A percentile compares a stretch with the other conserved stretches of the same genome.
Conservation (phyloP, 2,888 invertebrate species). For the Diadegma fenestrale region DNA sequence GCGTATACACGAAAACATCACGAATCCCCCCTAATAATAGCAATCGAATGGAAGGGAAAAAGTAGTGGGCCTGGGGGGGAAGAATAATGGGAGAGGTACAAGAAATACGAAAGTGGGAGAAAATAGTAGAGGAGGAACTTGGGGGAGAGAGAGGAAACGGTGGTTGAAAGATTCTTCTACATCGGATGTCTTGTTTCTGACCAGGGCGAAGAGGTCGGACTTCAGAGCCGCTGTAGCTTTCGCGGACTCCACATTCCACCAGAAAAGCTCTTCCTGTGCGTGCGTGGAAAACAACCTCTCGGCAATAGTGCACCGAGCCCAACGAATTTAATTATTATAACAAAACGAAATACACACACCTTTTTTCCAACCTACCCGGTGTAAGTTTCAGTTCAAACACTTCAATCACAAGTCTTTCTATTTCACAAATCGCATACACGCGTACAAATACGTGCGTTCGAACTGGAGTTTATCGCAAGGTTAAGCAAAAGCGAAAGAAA, state of each 20-base stretch:
- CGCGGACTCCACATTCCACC: constrained; percentile 91
- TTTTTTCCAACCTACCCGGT: constrained; percentile 73
- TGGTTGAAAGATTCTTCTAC: constrained; percentile 64
- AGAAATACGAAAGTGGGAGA: constrained; percentile 43
- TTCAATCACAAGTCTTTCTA: neutral
- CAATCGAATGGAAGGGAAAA: constrained; percentile 38
- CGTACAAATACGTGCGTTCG: constrained; percentile 8
- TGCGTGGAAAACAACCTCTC: constrained; percentile 74
- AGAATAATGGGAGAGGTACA: constrained; percentile 20
- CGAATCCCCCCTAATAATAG: constrained; percentile 63
- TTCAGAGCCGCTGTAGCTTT: constrained; percentile 89
- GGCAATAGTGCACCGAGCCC: constrained; percentile 76
- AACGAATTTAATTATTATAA: constrained; percentile 53
- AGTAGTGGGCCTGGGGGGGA: constrained; percentile 28
- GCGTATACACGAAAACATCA: constrained; percentile 32
- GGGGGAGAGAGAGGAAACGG: constrained; percentile 58
- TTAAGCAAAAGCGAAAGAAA: neutral
- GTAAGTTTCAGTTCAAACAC: constrained; percentile 73
- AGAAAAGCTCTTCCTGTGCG: constrained; percentile 80
- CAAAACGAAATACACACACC: constrained; percentile 57
- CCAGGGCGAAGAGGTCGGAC: constrained; percentile 78
- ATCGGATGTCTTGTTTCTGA: constrained; percentile 77
- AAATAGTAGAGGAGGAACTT: constrained; percentile 29
- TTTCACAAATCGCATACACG: neutral
- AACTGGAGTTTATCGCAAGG: neutral